phyloP scores from a whole-genome alignment of 1,140 invertebrate genomes.

The Coenobita brevimanus region DNA sequence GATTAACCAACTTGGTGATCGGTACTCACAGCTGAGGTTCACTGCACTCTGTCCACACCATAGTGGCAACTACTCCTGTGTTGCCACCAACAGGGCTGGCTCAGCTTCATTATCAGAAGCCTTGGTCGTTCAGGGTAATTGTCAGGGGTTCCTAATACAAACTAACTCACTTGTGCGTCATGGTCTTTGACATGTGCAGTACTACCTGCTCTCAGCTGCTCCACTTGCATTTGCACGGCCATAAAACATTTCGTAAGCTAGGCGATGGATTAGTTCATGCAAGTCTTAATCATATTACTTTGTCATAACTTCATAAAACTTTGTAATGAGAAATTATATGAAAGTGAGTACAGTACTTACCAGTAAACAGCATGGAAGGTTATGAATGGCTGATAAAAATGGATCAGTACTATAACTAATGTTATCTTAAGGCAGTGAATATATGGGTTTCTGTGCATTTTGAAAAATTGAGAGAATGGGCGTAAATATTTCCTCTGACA shows the following conservation, averaged over 20 bases:
- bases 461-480: slow-evolving; percentile 9
- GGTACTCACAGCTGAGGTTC: slow-evolving; percentile 62
- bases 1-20: slow-evolving; percentile 61
- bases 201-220: slow-evolving; percentile 14
- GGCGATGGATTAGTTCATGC: slow-evolving; percentile 12
- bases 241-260: slow-evolving; percentile 14
- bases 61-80: slow-evolving; percentile 76
- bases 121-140: slow-evolving; percentile 58
- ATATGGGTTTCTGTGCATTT: slow-evolving; percentile 20
- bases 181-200: slow-evolving; percentile 2
- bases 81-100: slow-evolving; percentile 59
- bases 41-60: slow-evolving; percentile 68
- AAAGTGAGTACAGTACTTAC: background rate
- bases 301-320: background rate
- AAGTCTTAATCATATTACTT: slow-evolving; percentile 13
- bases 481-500: background rate
- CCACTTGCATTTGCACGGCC: slow-evolving; percentile 36
- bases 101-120: slow-evolving; percentile 33
- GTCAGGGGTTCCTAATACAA: background rate
- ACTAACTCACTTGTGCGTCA: background rate
- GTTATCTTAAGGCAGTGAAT: background rate
- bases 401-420: slow-evolving; percentile 3
- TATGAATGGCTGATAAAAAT: slow-evolving; percentile 26
- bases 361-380: slow-evolving; percentile 36
- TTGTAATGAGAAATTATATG: background rate